Conservation (phyloP, 2,888 invertebrate species). For the Cryptocephalus primarius region DNA sequence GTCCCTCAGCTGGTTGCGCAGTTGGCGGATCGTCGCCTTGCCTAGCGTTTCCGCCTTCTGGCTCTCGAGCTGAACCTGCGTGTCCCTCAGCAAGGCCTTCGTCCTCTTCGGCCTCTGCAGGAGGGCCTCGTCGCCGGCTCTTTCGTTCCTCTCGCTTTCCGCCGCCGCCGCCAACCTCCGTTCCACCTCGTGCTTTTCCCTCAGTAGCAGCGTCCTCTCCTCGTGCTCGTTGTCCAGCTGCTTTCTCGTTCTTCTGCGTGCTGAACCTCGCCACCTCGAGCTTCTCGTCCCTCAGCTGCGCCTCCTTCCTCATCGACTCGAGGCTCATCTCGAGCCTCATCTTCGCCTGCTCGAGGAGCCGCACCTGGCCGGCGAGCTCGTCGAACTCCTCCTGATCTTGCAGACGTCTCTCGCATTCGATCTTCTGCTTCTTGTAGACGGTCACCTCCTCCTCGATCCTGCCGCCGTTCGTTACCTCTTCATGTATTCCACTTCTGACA, state of each 20-base stretch:
- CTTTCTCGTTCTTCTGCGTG: constrained; percentile 85
- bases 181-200: constrained; percentile 88
- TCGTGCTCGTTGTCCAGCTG: constrained; percentile 90
- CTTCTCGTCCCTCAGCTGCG: too few species aligned
- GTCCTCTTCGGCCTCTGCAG: too few species aligned
- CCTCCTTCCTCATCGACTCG: too few species aligned
- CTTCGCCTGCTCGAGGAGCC: constrained; percentile 85
- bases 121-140: constrained; percentile 57
- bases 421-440: constrained; percentile 68
- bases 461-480: constrained; percentile 69
- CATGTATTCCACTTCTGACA: too few species aligned
- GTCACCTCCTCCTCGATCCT: constrained; percentile 81
- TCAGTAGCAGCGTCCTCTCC: too few species aligned
- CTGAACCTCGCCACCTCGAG: constrained; percentile 84
- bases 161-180: constrained; percentile 69
- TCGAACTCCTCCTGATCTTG: constrained; percentile 90
- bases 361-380: constrained; percentile 72
- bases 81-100: constrained; percentile 83
- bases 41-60: too few species aligned
- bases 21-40: constrained; percentile 38
- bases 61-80: constrained; percentile 87
- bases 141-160: constrained; percentile 63
- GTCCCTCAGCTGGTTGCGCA: too few species aligned
- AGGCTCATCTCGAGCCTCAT: too few species aligned
- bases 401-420: constrained; percentile 75